These are phyloP conservation scores for Coptotermes formosanus DNA, from an alignment of 1,140 invertebrate species.

Conservation along the genomic window DNA sequence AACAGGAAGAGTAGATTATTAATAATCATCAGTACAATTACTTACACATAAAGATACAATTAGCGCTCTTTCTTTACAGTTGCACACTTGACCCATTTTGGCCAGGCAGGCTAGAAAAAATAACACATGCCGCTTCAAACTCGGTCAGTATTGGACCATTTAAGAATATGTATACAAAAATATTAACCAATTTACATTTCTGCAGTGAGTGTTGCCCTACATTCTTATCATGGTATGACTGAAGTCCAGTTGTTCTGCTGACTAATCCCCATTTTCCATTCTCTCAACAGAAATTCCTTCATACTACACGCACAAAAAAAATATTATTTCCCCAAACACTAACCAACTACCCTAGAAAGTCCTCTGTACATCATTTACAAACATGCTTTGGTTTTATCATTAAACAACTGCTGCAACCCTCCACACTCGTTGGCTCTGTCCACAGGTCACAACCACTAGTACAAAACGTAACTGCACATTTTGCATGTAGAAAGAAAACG, in stretches of 20 bases:
- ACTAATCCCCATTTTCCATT: slow-evolving; percentile 21
- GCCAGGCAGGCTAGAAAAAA: slow-evolving; percentile 34
- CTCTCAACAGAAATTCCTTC: slow-evolving; percentile 1
- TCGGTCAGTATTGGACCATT: slow-evolving; percentile 29
- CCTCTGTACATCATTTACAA: slow-evolving; percentile 35
- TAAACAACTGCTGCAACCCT: slow-evolving; percentile 33
- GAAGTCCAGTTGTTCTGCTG: slow-evolving; percentile 28
- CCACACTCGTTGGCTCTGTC: slow-evolving; percentile 26
- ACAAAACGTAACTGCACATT: slow-evolving; percentile 34
- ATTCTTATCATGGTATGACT: slow-evolving; percentile 25
- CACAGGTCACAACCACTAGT: slow-evolving; percentile 35
- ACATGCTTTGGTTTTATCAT: slow-evolving; percentile 35
- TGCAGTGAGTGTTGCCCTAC: not conserved
- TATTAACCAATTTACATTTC: slow-evolving; percentile 36
- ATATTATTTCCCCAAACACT: slow-evolving; percentile 23
- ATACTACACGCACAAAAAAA: slow-evolving; percentile 25
- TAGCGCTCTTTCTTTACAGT: slow-evolving; percentile 32
- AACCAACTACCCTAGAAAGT: slow-evolving; percentile 30
- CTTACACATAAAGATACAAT: slow-evolving; percentile 35
- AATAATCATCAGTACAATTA: slow-evolving; percentile 29
- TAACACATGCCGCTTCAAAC: slow-evolving; percentile 30
- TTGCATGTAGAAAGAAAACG: slow-evolving; percentile 25
- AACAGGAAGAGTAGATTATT: slow-evolving; percentile 27
- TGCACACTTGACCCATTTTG: slow-evolving; percentile 28
- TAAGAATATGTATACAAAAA: slow-evolving; percentile 36